Evolutionary conservation across 2,888 invertebrate species (phyloP), one percentile per base, ranked within the genome.

Genomic region (Holacanthella duospinosa): DNA sequence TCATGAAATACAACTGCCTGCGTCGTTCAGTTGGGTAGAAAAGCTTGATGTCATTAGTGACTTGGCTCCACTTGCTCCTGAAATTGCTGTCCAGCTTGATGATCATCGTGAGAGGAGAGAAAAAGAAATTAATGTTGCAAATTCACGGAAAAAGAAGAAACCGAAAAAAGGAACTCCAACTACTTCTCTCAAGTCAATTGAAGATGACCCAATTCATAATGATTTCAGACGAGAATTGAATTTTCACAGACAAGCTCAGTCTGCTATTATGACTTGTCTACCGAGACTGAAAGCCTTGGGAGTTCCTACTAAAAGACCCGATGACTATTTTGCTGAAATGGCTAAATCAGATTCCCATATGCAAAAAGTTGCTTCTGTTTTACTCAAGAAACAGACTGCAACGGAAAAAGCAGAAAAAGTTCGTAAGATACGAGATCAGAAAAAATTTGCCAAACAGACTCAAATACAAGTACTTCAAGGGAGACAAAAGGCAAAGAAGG

Each of bases 291-390:
- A 90, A 66, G 83, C 84, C 44, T 76, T 90, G 3, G 85, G 85
- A 25, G 79, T 95, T 56, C 80, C 84, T 0, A 94, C 93, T 0
- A 87, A 85, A 75, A 82, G 89, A 78, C 99, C 99, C 0, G 89
- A 91, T 62, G 97, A 97, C 78, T 99, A 94, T 77, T 97, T 95
- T 79, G 99, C 97, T 0, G 93, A 99, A 81, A 99, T 99, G 99
- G 93, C 93, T 0, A 99, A 99, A 78, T 83, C 90, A 19, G 99
- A 99, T 79, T 85, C 84, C 36, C 99, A 99, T 75, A 99, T 99
- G 99, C 93, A 94, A 75, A 95, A 93, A 79, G 82, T 83, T 68
- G 66, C 72, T 9, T 60, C 87, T 75, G 87, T 86, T 74, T 77
- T 95, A 29, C 82, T 91, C 80, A 84, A 88, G 27, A 90, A 91